phyloP scores from a whole-genome alignment of 2,113 vertebrate species.

The Desmodus rotundus region DNA sequence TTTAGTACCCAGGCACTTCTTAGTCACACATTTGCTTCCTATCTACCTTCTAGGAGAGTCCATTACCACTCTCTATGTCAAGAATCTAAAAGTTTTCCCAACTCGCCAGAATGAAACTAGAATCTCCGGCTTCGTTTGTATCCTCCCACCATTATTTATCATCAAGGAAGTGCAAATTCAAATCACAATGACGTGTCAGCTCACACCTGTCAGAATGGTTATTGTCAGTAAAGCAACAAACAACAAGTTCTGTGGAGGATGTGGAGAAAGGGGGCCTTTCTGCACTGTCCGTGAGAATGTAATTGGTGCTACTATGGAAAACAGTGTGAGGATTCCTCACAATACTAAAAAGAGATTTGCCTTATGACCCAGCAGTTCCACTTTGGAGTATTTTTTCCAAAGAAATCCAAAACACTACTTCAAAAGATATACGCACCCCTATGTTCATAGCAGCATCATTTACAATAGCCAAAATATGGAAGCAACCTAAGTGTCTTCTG shows the following conservation, averaged over 20 bases:
- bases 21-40: not conserved
- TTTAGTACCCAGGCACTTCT: constrained; percentile 40
- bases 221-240: not conserved
- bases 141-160: not conserved
- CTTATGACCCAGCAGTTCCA: not conserved
- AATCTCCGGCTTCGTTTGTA: not conserved
- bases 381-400: not conserved
- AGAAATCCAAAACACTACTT: not conserved
- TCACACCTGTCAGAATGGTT: not conserved
- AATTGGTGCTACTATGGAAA: not conserved
- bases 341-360: not conserved
- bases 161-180: not conserved
- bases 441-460: not conserved
- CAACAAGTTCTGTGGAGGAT: not conserved
- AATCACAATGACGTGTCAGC: not conserved
- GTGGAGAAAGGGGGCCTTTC: too few species aligned
- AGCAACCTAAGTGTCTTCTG: not conserved
- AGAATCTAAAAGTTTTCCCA: constrained; percentile 23
- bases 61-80: constrained; percentile 6
- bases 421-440: not conserved
- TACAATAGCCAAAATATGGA: not conserved
- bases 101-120: not conserved
- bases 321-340: not conserved
- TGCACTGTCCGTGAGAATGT: not conserved
- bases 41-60: constrained; percentile 29